Conservation (phyloP, 2,888 invertebrate species). For the Coenonympha arcania region DNA sequence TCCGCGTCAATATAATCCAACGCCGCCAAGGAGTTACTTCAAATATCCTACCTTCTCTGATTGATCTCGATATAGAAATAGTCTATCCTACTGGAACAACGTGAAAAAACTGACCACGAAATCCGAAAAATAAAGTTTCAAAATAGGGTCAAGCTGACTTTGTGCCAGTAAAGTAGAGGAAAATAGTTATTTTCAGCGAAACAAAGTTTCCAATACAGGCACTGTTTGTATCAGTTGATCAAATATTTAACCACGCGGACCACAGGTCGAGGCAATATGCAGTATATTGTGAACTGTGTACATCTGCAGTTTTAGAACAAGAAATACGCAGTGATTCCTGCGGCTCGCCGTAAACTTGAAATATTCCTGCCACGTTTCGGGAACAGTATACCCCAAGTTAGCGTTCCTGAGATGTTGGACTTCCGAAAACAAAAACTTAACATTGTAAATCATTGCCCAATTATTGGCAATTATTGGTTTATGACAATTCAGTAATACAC, state of each 20-base stretch:
- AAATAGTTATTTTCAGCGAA: too few relatives aligned
- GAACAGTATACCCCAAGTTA: conserved; percentile 7
- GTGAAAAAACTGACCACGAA: too few relatives aligned
- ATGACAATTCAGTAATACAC: background rate
- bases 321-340: conserved; percentile 7
- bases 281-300: conserved; percentile 12
- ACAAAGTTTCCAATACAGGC: background rate
- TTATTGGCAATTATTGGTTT: background rate
- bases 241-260: conserved; percentile 7
- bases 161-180: too few relatives aligned
- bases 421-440: conserved; percentile 2
- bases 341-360: conserved; percentile 16
- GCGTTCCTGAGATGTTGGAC: background rate
- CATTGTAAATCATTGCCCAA: background rate
- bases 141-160: too few relatives aligned
- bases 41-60: too few relatives aligned
- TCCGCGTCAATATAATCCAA: too few relatives aligned
- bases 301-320: conserved; percentile 4
- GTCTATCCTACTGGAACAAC: too few relatives aligned
- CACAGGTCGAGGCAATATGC: conserved; percentile 8
- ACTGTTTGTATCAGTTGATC: background rate
- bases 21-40: too few relatives aligned
- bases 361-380: conserved; percentile 18
- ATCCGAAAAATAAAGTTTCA: too few relatives aligned
- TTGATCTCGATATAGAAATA: too few relatives aligned